These are phyloP conservation scores for Monarcha castaneiventris DNA, from an alignment of 2,113 vertebrate species.

Conservation along the genomic window DNA sequence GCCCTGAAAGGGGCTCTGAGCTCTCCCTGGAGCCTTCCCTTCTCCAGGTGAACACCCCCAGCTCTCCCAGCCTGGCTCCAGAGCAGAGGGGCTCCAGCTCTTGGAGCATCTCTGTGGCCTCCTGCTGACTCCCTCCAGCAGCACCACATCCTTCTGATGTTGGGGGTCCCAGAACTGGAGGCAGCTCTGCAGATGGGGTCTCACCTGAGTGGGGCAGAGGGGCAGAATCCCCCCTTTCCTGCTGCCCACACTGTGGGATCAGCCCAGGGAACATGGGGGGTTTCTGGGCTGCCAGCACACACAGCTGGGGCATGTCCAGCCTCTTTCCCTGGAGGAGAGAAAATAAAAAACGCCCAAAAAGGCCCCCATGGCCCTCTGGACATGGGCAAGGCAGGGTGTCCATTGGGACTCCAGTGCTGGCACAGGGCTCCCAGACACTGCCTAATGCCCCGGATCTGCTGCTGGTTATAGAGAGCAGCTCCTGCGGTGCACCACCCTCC, in stretches of 20 bases:
- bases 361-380: rapidly evolving
- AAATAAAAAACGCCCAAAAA: rapidly evolving
- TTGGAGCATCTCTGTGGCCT: rapidly evolving
- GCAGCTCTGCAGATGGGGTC: neutral
- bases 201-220: neutral
- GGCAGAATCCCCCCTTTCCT: neutral
- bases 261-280: neutral
- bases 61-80: neutral
- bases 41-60: neutral
- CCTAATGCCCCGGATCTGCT: neutral
- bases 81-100: neutral
- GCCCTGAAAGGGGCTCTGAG: rapidly evolving
- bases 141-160: rapidly evolving
- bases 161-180: neutral
- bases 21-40: neutral
- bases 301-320: neutral
- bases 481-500: neutral
- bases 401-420: neutral
- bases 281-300: neutral
- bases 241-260: rapidly evolving
- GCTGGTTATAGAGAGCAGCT: neutral
- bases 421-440: neutral
- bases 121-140: neutral
- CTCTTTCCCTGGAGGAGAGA: neutral
- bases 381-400: neutral